phyloP scores from a whole-genome alignment of 37 sponge, comb jelly and placozoan genomes.

The Bolinopsis microptera region DNA sequence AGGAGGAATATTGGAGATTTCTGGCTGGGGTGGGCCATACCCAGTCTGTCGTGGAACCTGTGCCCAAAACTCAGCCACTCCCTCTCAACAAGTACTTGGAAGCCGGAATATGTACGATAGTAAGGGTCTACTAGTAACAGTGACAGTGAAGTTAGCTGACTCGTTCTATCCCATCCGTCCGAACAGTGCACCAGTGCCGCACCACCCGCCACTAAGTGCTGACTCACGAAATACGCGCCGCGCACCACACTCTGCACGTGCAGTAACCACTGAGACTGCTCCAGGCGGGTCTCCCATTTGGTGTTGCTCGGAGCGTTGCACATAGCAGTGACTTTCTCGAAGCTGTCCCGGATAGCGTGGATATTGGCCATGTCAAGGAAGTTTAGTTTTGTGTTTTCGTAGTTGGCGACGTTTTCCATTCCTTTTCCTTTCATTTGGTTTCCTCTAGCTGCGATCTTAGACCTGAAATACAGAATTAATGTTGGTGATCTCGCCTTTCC shows the following conservation, averaged over 20 bases:
- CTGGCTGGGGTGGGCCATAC: conserved; percentile 86
- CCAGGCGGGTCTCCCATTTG: conserved; percentile 88
- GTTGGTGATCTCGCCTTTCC: conserved; percentile 65
- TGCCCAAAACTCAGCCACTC: conserved; percentile 99
- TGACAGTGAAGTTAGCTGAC: conserved; percentile 88
- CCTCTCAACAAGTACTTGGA: conserved; percentile 87
- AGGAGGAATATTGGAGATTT: conserved; percentile 96
- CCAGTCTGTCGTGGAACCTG: conserved; percentile 87
- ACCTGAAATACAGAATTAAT: conserved; percentile 91
- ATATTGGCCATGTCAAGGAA: conserved; percentile 97
- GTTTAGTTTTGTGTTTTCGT: conserved; percentile 74
- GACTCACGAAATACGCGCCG: conserved; percentile 81
- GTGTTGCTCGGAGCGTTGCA: conserved; percentile 72
- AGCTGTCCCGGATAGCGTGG: conserved; percentile 95
- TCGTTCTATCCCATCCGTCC: conserved; percentile 99
- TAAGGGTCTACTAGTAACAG: conserved; percentile 91
- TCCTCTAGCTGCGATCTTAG: conserved; percentile 89
- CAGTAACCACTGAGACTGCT: conserved; percentile 88
- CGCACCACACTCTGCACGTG: conserved; percentile 81
- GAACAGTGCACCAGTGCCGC: conserved; percentile 92
- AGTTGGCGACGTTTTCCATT: conserved; percentile 82
- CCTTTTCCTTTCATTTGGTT: conserved; percentile 96
- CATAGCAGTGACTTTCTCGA: conserved; percentile 71
- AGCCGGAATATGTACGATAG: conserved; percentile 90
- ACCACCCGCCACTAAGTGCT: conserved; percentile 75